A percentile compares a stretch with the other conserved stretches of the same genome.
These are phyloP conservation scores for Pachymerium ferrugineum DNA, from an alignment of 2,888 invertebrate genomes.

Conservation along the genomic window DNA sequence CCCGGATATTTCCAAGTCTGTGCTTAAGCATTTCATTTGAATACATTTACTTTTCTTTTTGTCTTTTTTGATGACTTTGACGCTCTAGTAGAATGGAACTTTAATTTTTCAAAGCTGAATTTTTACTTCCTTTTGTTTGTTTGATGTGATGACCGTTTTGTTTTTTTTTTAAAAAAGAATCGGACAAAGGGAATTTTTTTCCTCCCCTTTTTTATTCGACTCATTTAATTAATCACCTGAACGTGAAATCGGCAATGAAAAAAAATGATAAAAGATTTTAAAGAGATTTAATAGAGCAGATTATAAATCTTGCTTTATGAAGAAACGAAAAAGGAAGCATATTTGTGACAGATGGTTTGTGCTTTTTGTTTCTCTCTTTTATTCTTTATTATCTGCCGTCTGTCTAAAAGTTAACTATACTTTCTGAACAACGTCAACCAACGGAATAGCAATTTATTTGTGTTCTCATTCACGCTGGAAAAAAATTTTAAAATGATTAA, in stretches of 20 bases:
- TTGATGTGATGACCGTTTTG: background rate
- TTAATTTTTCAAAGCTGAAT: no score
- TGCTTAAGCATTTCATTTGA: no score
- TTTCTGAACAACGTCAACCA: background rate
- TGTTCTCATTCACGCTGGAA: background rate
- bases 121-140: background rate
- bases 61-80: no score
- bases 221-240: conserved; percentile 14
- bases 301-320: conserved; percentile 5
- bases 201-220: conserved; percentile 1
- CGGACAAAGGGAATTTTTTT: background rate
- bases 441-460: background rate
- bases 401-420: background rate
- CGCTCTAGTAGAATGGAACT: no score
- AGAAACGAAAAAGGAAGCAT: conserved; percentile 10
- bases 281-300: background rate
- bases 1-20: no score
- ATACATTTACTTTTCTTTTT: no score
- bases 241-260: background rate
- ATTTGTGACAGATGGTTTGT: conserved; percentile 21
- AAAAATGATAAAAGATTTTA: conserved; percentile 7
- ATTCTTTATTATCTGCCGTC: background rate
- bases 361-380: conserved; percentile 7
- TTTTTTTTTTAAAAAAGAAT: no score
- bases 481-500: background rate